phyloP scores from a whole-genome alignment of 92 coral and sea anemone genomes.

The Porites cylindrica region DNA sequence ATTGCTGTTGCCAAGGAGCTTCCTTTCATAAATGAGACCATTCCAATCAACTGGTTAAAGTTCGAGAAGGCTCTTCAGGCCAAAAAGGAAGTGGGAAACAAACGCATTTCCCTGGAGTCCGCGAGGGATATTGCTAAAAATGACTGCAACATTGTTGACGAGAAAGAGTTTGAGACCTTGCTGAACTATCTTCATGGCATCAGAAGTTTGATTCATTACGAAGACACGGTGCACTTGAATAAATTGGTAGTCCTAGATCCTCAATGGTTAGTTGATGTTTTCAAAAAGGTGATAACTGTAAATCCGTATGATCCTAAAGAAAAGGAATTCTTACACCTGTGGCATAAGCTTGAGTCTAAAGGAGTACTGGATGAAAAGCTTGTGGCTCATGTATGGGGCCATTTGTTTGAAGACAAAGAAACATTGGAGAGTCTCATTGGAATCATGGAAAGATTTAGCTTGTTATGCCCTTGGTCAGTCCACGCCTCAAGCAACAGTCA shows the following conservation, averaged over 20 bases:
- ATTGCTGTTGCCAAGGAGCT: conserved; percentile 2
- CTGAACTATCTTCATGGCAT: not conserved
- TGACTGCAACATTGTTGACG: not conserved
- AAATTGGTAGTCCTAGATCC: too few relatives aligned
- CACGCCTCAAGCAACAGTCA: not conserved
- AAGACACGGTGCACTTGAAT: not conserved
- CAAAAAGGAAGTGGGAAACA: not conserved
- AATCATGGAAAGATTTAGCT: too few relatives aligned
- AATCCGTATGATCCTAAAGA: not conserved
- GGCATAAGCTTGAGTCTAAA: not conserved
- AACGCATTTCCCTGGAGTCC: not conserved
- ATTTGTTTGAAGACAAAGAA: conserved; percentile 6
- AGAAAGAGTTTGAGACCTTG: conserved; percentile 20
- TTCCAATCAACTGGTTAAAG: too few relatives aligned
- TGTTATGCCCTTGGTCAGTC: not conserved
- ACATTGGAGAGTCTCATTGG: too few relatives aligned
- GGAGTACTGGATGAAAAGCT: conserved; percentile 26
- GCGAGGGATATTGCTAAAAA: conserved; percentile 26
- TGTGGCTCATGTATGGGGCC: conserved; percentile 13
- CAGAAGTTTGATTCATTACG: conserved; percentile 11
- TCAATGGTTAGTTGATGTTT: too few relatives aligned
- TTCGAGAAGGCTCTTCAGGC: not conserved
- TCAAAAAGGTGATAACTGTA: not conserved
- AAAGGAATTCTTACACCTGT: not conserved
- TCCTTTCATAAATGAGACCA: not conserved